phyloP scores from a whole-genome alignment of 2,113 vertebrate species.

The Sander vitreus region DNA sequence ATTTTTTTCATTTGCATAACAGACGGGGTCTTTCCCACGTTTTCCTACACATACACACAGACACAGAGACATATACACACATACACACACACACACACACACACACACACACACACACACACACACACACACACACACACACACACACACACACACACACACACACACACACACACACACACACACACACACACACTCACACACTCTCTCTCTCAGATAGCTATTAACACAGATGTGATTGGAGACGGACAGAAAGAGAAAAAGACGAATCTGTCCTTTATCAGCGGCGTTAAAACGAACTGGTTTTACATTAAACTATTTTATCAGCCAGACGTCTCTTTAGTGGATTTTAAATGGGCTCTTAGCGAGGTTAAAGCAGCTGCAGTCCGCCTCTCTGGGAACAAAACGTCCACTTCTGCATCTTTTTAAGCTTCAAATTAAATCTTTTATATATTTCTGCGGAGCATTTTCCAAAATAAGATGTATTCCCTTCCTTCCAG shows the following conservation, averaged over 20 bases:
- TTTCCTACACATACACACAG: slow-evolving; percentile 4
- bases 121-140: too few species aligned
- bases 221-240: slow-evolving; percentile 56
- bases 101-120: too few species aligned
- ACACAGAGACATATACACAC: too few species aligned
- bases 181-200: too few species aligned
- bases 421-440: background rate
- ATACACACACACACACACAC: too few species aligned
- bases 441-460: background rate
- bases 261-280: slow-evolving; percentile 60
- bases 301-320: slow-evolving; percentile 62
- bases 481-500: background rate
- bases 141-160: too few species aligned
- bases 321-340: slow-evolving; percentile 54
- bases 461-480: background rate
- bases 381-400: background rate
- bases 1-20: slow-evolving; percentile 30
- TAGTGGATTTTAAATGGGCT: slow-evolving; percentile 58
- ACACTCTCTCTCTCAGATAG: slow-evolving; percentile 36
- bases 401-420: background rate
- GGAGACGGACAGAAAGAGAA: slow-evolving; percentile 36
- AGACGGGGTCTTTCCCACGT: background rate
- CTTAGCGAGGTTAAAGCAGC: slow-evolving; percentile 60
- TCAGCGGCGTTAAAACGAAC: slow-evolving; percentile 37
- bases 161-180: too few species aligned